phyloP scores from a whole-genome alignment of 2,888 invertebrate species.

The Brenthis daphne region DNA sequence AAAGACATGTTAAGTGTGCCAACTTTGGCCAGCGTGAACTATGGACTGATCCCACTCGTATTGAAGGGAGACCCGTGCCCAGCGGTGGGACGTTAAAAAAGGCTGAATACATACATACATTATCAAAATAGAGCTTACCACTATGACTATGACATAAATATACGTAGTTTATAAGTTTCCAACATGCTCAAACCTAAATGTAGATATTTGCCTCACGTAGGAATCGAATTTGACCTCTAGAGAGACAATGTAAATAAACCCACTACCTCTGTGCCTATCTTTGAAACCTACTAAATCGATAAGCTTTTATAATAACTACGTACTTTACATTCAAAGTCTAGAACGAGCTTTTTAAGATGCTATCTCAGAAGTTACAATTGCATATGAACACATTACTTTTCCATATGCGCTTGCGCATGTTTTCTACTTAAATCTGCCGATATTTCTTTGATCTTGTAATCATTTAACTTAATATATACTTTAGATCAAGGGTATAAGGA shows the following conservation, averaged over 20 bases:
- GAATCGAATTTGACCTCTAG: too few species aligned
- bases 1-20: too few species aligned
- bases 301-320: background rate
- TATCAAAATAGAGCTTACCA: too few species aligned
- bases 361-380: slow-evolving; percentile 13
- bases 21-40: too few species aligned
- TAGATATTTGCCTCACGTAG: background rate
- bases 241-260: too few species aligned
- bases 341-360: slow-evolving; percentile 8
- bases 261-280: too few species aligned
- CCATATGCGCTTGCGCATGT: slow-evolving; percentile 13
- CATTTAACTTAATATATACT: slow-evolving; percentile 6
- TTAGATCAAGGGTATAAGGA: slow-evolving; percentile 11
- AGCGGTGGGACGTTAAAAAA: too few species aligned
- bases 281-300: slow-evolving; percentile 5
- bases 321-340: background rate
- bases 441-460: slow-evolving; percentile 27
- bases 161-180: background rate
- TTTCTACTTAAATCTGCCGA: slow-evolving; percentile 30
- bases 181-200: background rate
- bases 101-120: too few species aligned
- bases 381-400: slow-evolving; percentile 1
- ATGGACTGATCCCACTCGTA: too few species aligned
- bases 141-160: too few species aligned
- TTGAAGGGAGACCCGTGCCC: too few species aligned